phyloP scores from a whole-genome alignment of 2,113 vertebrate genomes.

The Tachysurus fulvidraco region DNA sequence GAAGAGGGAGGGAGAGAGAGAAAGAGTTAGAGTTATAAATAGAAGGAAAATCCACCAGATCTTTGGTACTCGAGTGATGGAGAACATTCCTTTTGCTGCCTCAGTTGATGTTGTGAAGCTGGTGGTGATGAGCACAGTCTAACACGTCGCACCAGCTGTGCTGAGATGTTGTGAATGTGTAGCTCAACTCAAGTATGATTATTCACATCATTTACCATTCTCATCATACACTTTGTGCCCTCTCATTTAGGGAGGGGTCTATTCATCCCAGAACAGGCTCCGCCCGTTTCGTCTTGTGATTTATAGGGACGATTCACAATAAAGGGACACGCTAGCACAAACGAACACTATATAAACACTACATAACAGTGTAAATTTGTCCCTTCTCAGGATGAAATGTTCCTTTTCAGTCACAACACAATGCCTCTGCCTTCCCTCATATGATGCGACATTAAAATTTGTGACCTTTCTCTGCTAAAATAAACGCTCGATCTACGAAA shows the following conservation, averaged over 20 bases:
- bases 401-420: neutral
- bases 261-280: neutral
- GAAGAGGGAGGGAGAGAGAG: neutral
- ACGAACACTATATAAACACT: neutral
- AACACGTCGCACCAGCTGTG: neutral
- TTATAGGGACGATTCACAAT: neutral
- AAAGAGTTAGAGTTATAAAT: neutral
- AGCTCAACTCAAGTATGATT: too few relatives aligned
- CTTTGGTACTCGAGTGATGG: neutral
- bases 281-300: neutral
- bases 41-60: neutral
- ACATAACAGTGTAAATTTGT: neutral
- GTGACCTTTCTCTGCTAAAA: slow-evolving; percentile 24
- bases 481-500: slow-evolving; percentile 21
- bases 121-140: too few relatives aligned
- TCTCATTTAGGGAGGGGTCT: neutral
- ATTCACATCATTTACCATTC: neutral
- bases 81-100: neutral
- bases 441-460: neutral
- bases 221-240: neutral
- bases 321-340: neutral
- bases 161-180: neutral
- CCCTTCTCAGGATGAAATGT: neutral
- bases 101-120: neutral
- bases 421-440: neutral